Conservation (phyloP, 2,888 invertebrate genomes). For the Xestia xanthographa region DNA sequence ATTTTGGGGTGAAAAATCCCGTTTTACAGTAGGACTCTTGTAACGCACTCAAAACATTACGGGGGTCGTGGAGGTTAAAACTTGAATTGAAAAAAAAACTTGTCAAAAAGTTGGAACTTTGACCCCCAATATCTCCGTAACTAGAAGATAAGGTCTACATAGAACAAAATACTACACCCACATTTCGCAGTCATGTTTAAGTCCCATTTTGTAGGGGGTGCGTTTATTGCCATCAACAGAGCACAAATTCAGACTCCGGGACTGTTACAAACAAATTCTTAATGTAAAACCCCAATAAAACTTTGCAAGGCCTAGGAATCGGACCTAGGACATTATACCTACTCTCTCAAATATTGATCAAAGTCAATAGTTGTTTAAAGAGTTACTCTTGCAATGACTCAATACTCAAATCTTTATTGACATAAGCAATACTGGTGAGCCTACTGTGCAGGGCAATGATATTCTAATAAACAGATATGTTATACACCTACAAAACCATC, state of each 20-base stretch:
- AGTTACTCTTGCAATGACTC: not conserved
- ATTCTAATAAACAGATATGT: too few species aligned
- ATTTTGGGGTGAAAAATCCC: not conserved
- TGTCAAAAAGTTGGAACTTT: too few species aligned
- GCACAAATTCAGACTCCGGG: not conserved
- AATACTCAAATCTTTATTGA: too few species aligned
- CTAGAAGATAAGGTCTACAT: not conserved
- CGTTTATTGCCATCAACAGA: not conserved
- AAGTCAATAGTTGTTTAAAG: not conserved
- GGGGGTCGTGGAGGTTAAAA: not conserved
- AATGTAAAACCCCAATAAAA: not conserved
- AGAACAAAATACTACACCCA: not conserved
- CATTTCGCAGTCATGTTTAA: too few species aligned
- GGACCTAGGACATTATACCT: not conserved
- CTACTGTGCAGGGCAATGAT: too few species aligned
- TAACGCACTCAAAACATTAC: not conserved
- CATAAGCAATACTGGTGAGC: too few species aligned
- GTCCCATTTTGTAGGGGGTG: too few species aligned
- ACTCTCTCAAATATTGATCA: not conserved
- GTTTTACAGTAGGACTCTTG: not conserved
- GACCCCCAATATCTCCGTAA: not conserved
- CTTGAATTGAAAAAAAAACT: too few species aligned
- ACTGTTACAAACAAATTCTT: not conserved
- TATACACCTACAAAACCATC: too few species aligned
- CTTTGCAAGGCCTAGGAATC: not conserved